Evolutionary conservation across 2,888 invertebrate genomes (phyloP).

Genomic region (Diabrotica balteata): DNA sequence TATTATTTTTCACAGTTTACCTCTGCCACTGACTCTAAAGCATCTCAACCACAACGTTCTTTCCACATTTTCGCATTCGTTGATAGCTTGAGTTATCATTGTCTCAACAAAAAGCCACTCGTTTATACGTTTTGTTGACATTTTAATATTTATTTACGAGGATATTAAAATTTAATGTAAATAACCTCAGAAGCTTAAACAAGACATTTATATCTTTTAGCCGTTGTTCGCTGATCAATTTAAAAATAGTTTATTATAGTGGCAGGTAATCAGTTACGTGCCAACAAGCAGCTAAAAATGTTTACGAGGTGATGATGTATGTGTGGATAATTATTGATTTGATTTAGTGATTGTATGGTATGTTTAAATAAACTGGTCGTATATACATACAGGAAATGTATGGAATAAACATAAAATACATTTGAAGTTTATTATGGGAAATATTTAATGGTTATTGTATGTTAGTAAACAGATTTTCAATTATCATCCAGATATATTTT

Average conservation of each 20-base stretch:
- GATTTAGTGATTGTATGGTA: no score
- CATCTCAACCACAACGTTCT: constrained; percentile 1
- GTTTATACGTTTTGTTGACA: constrained; percentile 17
- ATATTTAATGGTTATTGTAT: no score
- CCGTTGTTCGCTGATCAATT: neutral
- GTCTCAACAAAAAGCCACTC: constrained; percentile 13
- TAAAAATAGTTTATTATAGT: constrained; percentile 6
- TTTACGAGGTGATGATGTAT: constrained; percentile 9
- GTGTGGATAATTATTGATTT: neutral
- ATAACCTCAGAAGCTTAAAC: constrained; percentile 6
- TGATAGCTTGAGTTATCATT: constrained; percentile 16
- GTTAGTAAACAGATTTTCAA: no score
- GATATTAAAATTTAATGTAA: neutral
- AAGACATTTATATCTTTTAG: constrained; percentile 5
- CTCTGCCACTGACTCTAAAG: neutral
- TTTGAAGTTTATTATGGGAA: no score
- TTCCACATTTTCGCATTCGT: constrained; percentile 9
- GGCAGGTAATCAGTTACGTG: neutral
- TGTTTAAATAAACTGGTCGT: no score
- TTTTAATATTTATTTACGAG: constrained; percentile 21
- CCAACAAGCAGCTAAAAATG: constrained; percentile 2
- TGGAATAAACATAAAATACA: no score
- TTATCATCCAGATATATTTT: no score
- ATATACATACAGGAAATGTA: no score
- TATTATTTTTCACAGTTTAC: neutral